Evolutionary conservation across 2,113 vertebrate species (phyloP).

Genomic region (Castor canadensis): DNA sequence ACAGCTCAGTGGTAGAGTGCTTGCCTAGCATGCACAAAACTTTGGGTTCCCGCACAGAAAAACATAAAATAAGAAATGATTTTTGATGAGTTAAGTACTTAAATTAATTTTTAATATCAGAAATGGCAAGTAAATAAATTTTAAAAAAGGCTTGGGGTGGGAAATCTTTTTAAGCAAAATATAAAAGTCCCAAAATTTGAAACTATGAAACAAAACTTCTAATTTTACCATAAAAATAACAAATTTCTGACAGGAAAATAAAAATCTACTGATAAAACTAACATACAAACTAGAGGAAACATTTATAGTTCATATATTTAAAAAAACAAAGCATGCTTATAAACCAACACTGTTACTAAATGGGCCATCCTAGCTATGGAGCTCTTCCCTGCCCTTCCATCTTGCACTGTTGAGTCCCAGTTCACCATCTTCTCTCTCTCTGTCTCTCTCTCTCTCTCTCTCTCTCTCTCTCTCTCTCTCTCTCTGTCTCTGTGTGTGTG

Average conservation of each 20-base stretch:
- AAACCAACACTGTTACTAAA: neutral
- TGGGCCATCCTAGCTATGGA: neutral
- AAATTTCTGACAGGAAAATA: neutral
- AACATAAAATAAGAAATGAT: neutral
- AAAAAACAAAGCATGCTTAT: neutral
- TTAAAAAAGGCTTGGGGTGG: neutral
- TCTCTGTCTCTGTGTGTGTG: too few species aligned
- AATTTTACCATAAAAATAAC: neutral
- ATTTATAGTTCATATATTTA: neutral
- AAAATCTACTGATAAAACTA: neutral
- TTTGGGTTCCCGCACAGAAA: neutral
- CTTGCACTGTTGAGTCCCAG: neutral
- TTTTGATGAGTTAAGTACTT: conserved; percentile 4
- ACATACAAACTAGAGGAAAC: conserved; percentile 24
- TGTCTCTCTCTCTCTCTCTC: neutral
- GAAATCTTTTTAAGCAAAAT: neutral
- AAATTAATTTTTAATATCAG: neutral
- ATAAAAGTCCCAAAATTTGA: neutral
- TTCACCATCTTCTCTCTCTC: neutral
- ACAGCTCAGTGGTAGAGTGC: neutral
- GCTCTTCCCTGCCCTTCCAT: neutral
- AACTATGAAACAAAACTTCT: neutral
- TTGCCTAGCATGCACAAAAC: neutral
- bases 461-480: neutral
- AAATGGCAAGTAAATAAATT: neutral